Evolutionary conservation across 2,888 invertebrate genomes (phyloP).

Genomic region (Leptopilina myrica): DNA sequence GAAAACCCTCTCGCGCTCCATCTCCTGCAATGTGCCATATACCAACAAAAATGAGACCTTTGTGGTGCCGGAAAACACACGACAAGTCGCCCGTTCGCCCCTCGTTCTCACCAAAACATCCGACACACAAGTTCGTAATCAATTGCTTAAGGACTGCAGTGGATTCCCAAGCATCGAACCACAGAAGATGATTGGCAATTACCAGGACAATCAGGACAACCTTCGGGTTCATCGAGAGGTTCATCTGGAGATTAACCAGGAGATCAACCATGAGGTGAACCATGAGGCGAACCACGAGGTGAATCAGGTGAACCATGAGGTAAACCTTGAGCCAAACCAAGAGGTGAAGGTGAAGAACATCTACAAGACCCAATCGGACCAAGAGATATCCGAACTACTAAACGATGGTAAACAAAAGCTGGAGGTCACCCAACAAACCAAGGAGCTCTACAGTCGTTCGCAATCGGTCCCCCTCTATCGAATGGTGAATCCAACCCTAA

Average conservation of each 20-base stretch:
- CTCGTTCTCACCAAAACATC: constrained; percentile 51
- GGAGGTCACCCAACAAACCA: constrained; percentile 44
- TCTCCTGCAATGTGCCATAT: constrained; percentile 72
- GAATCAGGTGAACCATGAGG: no score
- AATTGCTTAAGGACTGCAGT: no score
- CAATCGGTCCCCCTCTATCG: constrained; percentile 88
- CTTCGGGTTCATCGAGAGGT: no score
- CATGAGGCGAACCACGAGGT: no score
- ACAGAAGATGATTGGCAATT: constrained; percentile 50
- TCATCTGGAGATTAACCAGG: no score
- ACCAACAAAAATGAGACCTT: constrained; percentile 66
- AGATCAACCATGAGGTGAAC: no score
- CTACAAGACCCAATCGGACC: constrained; percentile 69
- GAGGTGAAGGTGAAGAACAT: constrained; percentile 69
- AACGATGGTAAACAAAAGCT: constrained; percentile 76
- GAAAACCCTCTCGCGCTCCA: constrained; percentile 71
- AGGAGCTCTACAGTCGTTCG: constrained; percentile 79
- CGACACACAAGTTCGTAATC: no score
- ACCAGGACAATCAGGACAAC: constrained; percentile 60
- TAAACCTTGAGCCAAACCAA: no score
- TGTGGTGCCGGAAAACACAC: constrained; percentile 66
- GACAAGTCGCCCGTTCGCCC: constrained; percentile 63
- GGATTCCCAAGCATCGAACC: no score
- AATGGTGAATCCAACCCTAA: constrained; percentile 75
- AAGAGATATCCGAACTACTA: constrained; percentile 82